These are phyloP conservation scores for Pseudochromis fuscus DNA, from an alignment of 2,797 vertebrate genomes.

Conservation along the genomic window DNA sequence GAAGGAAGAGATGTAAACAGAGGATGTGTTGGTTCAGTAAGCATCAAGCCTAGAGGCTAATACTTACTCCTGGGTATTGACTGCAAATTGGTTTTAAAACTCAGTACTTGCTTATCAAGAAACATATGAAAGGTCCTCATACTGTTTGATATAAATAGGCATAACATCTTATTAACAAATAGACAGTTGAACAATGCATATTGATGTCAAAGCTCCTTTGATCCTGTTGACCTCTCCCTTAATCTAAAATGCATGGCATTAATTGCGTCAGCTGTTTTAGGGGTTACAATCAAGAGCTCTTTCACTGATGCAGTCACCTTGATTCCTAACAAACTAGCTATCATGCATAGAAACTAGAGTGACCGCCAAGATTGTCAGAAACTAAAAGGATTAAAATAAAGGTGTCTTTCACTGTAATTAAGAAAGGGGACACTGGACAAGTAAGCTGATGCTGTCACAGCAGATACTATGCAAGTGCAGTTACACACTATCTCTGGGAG, in stretches of 20 bases:
- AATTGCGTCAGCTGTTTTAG: slow-evolving; percentile 1
- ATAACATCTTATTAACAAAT: not conserved
- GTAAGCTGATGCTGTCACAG: slow-evolving; percentile 6
- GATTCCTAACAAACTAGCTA: slow-evolving; percentile 15
- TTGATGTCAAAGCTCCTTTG: not conserved
- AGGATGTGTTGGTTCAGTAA: slow-evolving; percentile 22
- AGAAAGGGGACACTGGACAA: slow-evolving; percentile 1
- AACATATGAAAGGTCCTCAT: slow-evolving; percentile 1
- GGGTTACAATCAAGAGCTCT: not conserved
- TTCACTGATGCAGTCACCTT: not conserved
- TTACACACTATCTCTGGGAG: not conserved
- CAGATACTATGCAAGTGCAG: not conserved
- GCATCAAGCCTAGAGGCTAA: not conserved
- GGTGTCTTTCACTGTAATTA: not conserved
- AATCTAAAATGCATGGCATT: slow-evolving; percentile 28
- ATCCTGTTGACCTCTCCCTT: not conserved
- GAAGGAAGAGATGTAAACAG: slow-evolving; percentile 29
- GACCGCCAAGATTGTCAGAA: not conserved
- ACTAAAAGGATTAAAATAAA: not conserved
- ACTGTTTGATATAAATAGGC: too few species aligned
- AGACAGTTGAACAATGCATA: slow-evolving; percentile 7
- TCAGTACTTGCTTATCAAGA: slow-evolving; percentile 15
- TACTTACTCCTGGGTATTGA: slow-evolving; percentile 16
- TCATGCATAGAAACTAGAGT: not conserved
- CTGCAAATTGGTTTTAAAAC: slow-evolving; percentile 33